Evolutionary conservation across 2,888 invertebrate genomes (phyloP), one percentile per base, ranked within the genome.

Genomic region (Diploptera punctata): DNA sequence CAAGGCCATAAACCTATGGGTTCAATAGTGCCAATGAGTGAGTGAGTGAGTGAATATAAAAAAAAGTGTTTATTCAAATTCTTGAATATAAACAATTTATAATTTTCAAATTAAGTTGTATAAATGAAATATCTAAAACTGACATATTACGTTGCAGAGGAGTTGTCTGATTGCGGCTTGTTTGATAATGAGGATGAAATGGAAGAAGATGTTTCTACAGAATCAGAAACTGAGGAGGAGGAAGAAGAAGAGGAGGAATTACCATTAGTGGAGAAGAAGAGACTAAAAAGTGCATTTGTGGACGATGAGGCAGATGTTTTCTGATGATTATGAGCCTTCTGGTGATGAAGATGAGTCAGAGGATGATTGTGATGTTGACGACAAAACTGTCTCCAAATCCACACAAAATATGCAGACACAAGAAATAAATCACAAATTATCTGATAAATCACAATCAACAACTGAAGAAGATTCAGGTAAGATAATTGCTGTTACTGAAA

Each of bases 251-350:
- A 79, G 19, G 77, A 79, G 70, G 78, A 79, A 47, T 70, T 81
- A 3, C 73, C 76, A 5, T 75, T 78, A 3, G 74, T 72, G 16
- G 79, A 79, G 16, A 80, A 74, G 33, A 78, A 74, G 54, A 77
- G 74, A 77, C 80, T 77, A 73, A 76, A 81, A 77, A 80, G 77
- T 65, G 79, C 79, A 4, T 85, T 84, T 78, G 78, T 81, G 65
- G 84, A 86, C 76, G 84, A 87, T 24, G 90, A 89, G 76, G 86
- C 86, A 31, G 82, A 80, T 54, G 82, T 81, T 13, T n/a, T 76
- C 73, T 10, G 73, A 75, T 33, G 76, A 76, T 68, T 77, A 74
- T 71, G 77, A 76, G 61, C 77, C 77, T 68, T 76, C 75, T 47
- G 76, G 75, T 43, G 77, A 77, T 67, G 75, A 77, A 49, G 75